Conservation (phyloP, 2,888 invertebrate species). For the Anticlea derivata region DNA sequence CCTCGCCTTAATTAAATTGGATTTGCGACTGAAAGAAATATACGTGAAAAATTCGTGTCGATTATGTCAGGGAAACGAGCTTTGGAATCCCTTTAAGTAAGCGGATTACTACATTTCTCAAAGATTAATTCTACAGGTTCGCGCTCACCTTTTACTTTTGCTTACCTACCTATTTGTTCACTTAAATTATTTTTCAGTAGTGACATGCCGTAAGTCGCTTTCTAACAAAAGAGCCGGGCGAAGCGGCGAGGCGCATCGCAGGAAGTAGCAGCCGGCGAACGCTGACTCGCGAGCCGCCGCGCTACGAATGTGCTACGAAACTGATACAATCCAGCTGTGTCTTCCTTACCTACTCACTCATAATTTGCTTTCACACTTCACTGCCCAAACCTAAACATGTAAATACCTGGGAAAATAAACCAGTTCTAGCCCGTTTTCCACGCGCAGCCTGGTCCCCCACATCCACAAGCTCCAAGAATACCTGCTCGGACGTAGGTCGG, state of each 20-base stretch:
- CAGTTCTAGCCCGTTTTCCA: no score
- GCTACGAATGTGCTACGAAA: slow-evolving; percentile 34
- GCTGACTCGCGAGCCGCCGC: slow-evolving; percentile 17
- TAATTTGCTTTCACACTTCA: slow-evolving; percentile 31
- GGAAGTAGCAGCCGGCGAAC: slow-evolving; percentile 66
- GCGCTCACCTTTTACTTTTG: slow-evolving; percentile 41
- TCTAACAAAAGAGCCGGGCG: slow-evolving; percentile 39
- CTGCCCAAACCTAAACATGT: slow-evolving; percentile 21
- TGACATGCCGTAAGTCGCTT: slow-evolving; percentile 32
- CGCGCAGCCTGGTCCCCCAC: no score
- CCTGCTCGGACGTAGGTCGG: no score
- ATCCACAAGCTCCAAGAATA: no score
- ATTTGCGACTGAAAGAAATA: slow-evolving; percentile 82
- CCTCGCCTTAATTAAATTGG: slow-evolving; percentile 83
- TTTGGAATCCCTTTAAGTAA: slow-evolving; percentile 70
- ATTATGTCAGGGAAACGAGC: slow-evolving; percentile 76
- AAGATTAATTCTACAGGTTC: slow-evolving; percentile 54
- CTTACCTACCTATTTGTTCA: slow-evolving; percentile 43
- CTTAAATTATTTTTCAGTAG: slow-evolving; percentile 35
- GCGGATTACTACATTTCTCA: slow-evolving; percentile 62
- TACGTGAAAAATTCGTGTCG: slow-evolving; percentile 82
- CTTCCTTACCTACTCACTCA: slow-evolving; percentile 37
- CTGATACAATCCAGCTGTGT: slow-evolving; percentile 32
- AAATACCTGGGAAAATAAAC: slow-evolving; percentile 15
- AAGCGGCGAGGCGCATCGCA: slow-evolving; percentile 40